Base-by-base conservation (phyloP, 2,113 vertebrate species). In the Tenrec ecaudatus region DNA sequence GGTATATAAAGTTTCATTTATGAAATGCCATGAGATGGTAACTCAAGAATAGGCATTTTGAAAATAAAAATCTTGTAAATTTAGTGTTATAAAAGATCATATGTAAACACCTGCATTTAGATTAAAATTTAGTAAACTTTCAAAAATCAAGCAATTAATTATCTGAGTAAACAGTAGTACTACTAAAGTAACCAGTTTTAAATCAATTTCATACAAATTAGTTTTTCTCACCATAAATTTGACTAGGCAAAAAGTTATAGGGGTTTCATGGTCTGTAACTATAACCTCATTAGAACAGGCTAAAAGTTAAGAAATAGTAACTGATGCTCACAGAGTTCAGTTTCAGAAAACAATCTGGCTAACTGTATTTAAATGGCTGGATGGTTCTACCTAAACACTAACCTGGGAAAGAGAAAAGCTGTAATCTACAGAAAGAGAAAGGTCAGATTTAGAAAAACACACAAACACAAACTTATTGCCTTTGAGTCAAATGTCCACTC, bases 401-500 rank as follows among this genome's bases (percentile, higher is more conserved):
- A 95, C 27, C 60, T 86, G 60, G 88, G 64, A 92, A 95, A 96
- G 76, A 94, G 90, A 95, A 95, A 93, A 12, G 71, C 53, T 88
- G 29, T 14, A 84, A 92, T 95, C 88, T 93, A 96, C 0, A 92
- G 75, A 93, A 95, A 95, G 43, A 95, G 47, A 93, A 84, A 95
- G 53, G 78, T 89, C 75, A 95, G 75, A 91, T 80, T 92, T 88
- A 92, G 82, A 81, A 92, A 95, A 96, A 36, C 47, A 53, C 6
- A 53, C 47, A 53, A 53, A 53, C 9, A 53, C 47, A 53, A 53
- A 53, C 47, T 53, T 10, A 53, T 5, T 53, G 47, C 47, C 12
- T 2, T 53, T 10, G 2, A 53, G 47, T 5, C 47, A 53, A 53
- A 5, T 53, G 47, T 10, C 47, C 6, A 14, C 47, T 53, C 47